These are phyloP conservation scores for Osmerus eperlanus DNA, from an alignment of 2,113 vertebrate species.

Conservation along the genomic window DNA sequence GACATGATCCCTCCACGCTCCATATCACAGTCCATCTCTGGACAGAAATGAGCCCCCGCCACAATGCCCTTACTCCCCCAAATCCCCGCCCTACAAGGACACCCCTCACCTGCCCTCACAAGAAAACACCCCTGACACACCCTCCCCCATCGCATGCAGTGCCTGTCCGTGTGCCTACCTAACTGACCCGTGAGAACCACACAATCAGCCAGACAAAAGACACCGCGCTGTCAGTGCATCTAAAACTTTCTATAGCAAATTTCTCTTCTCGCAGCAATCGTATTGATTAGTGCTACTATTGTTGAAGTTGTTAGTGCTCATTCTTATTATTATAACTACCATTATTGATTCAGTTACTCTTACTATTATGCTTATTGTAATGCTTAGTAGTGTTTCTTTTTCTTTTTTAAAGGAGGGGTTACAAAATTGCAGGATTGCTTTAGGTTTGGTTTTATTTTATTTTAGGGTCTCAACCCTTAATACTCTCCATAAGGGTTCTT, in stretches of 20 bases:
- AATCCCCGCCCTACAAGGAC: slow-evolving; percentile 32
- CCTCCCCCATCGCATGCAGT: slow-evolving; percentile 84
- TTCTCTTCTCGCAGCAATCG: slow-evolving; percentile 27
- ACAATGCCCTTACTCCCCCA: slow-evolving; percentile 26
- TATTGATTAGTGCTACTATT: slow-evolving; percentile 46
- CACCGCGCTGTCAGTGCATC: slow-evolving; percentile 65
- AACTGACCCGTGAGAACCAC: slow-evolving; percentile 66
- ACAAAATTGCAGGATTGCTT: slow-evolving; percentile 5
- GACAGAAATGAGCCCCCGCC: slow-evolving; percentile 84
- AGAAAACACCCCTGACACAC: slow-evolving; percentile 33
- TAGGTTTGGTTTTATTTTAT: slow-evolving; percentile 4
- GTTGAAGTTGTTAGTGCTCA: slow-evolving; percentile 60
- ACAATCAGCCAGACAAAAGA: slow-evolving; percentile 65
- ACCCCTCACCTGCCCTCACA: slow-evolving; percentile 37
- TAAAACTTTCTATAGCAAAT: slow-evolving; percentile 66
- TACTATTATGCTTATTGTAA: slow-evolving; percentile 58
- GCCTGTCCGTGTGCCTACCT: slow-evolving; percentile 89
- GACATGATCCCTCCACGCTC: slow-evolving; percentile 98
- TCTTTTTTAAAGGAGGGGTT: slow-evolving; percentile 23
- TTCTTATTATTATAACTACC: slow-evolving; percentile 66
- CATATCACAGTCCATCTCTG: slow-evolving; percentile 96
- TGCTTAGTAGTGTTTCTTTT: slow-evolving; percentile 56
- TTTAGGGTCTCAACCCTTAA: slow-evolving; percentile 21
- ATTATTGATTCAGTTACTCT: slow-evolving; percentile 63
- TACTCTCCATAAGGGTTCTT: slow-evolving; percentile 7